Percentiles rank a stretch among this genome's conserved stretches.
phyloP scores from a whole-genome alignment of 2,113 vertebrate species.

The Chauna torquata region DNA sequence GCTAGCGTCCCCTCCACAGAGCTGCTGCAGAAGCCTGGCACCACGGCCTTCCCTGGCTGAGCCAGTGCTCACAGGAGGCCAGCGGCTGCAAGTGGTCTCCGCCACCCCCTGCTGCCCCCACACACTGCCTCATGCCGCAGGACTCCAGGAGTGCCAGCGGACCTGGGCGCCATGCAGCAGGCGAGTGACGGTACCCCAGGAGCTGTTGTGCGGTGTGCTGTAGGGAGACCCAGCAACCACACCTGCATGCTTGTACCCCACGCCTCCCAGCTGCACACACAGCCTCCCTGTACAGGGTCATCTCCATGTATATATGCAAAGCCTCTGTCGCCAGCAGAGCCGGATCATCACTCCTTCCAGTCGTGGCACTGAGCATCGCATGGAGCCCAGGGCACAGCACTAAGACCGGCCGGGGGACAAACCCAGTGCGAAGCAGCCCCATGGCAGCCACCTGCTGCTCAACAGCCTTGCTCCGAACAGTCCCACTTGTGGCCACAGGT shows the following conservation, averaged over 20 bases:
- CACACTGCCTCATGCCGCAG: rapidly evolving
- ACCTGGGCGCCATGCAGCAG: rapidly evolving
- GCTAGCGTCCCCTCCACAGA: rapidly evolving
- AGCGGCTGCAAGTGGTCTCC: neutral
- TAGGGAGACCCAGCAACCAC: neutral
- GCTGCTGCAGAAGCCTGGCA: neutral
- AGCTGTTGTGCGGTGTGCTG: neutral
- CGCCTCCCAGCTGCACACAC: neutral
- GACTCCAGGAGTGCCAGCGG: neutral
- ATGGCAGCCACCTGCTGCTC: rapidly evolving
- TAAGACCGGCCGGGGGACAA: rapidly evolving
- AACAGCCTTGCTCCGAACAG: neutral
- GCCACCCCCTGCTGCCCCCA: rapidly evolving
- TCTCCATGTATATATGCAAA: neutral
- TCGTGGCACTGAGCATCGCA: neutral
- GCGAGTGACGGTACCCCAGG: neutral
- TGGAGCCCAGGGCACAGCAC: neutral
- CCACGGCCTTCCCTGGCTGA: rapidly evolving
- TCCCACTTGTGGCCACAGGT: rapidly evolving
- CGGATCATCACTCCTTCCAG: neutral
- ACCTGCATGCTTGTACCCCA: slow-evolving; percentile 13
- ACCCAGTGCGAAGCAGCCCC: neutral
- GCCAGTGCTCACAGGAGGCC: rapidly evolving
- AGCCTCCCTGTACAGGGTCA: neutral
- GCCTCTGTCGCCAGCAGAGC: neutral